Percentiles rank a stretch among this genome's conserved stretches.
These are phyloP conservation scores for Tinea trinotella DNA, from an alignment of 2,888 invertebrate species.

Conservation along the genomic window DNA sequence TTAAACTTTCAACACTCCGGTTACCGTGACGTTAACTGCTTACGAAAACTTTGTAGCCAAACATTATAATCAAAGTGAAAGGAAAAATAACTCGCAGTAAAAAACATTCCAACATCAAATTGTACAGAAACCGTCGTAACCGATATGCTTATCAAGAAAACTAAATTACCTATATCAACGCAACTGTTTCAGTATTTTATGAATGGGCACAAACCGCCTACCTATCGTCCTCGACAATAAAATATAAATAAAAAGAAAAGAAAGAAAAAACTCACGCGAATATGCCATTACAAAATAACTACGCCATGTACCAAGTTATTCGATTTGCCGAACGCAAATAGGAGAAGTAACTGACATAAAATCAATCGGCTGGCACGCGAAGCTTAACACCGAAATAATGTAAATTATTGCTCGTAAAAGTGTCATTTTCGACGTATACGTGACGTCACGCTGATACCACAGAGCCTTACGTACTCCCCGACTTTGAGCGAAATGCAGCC, in stretches of 20 bases:
- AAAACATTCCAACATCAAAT: slow-evolving; percentile 13
- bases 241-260: slow-evolving; percentile 30
- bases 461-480: slow-evolving; percentile 10
- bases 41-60: neutral
- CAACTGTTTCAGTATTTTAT: slow-evolving; percentile 19
- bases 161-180: slow-evolving; percentile 19
- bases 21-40: slow-evolving; percentile 8
- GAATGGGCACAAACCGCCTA: slow-evolving; percentile 19
- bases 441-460: slow-evolving; percentile 48
- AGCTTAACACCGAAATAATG: slow-evolving; percentile 66
- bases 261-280: slow-evolving; percentile 53
- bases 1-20: slow-evolving; percentile 3
- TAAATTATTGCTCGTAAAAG: slow-evolving; percentile 71
- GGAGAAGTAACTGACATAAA: slow-evolving; percentile 65
- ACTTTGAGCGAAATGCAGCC: slow-evolving; percentile 30
- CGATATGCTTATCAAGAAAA: slow-evolving; percentile 16
- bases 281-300: slow-evolving; percentile 63
- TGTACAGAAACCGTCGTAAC: slow-evolving; percentile 7
- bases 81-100: neutral
- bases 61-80: neutral
- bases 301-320: slow-evolving; percentile 60
- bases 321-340: slow-evolving; percentile 65
- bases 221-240: slow-evolving; percentile 17
- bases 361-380: slow-evolving; percentile 70
- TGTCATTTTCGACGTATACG: slow-evolving; percentile 68